Percentiles rank a stretch among this genome's conserved stretches.
These are phyloP conservation scores for Apocheima hispidaria DNA, from an alignment of 2,888 invertebrate genomes.

Conservation along the genomic window DNA sequence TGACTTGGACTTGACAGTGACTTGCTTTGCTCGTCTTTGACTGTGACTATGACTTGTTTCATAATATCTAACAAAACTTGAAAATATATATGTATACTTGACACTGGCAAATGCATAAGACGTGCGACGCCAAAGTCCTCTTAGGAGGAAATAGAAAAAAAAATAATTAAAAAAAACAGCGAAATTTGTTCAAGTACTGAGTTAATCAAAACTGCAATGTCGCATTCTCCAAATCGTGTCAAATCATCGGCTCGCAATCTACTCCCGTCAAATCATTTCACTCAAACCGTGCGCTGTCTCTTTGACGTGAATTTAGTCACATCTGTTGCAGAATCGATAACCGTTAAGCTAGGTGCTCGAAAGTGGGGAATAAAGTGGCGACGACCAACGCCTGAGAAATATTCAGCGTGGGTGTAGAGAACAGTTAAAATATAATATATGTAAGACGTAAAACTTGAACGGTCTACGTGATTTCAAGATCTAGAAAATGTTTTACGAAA, in stretches of 20 bases:
- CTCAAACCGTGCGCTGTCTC: slow-evolving; percentile 15
- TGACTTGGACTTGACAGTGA: too few species aligned
- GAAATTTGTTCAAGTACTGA: not conserved
- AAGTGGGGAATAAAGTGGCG: slow-evolving; percentile 29
- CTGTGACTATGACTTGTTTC: too few species aligned
- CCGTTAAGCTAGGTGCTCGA: slow-evolving; percentile 36
- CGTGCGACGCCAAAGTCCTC: too few species aligned
- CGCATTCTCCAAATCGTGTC: not conserved
- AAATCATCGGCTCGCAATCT: not conserved
- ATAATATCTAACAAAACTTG: too few species aligned
- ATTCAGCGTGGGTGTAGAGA: slow-evolving; percentile 6
- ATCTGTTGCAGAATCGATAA: slow-evolving; percentile 43
- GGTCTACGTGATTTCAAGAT: slow-evolving; percentile 1
- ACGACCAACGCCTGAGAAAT: slow-evolving; percentile 27
- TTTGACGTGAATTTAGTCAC: slow-evolving; percentile 24
- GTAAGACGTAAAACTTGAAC: not conserved
- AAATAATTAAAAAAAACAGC: not conserved
- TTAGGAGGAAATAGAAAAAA: too few species aligned
- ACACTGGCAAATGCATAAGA: too few species aligned
- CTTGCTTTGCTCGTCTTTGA: too few species aligned
- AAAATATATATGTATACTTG: too few species aligned
- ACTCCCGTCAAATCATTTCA: slow-evolving; percentile 6
- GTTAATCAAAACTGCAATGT: not conserved
- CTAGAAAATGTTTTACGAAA: not conserved
- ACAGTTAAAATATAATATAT: not conserved